Evolutionary conservation across 30 jellyfish, hydroid and myxozoan species (phyloP).

Genomic region (Catostylus mosaicus): DNA sequence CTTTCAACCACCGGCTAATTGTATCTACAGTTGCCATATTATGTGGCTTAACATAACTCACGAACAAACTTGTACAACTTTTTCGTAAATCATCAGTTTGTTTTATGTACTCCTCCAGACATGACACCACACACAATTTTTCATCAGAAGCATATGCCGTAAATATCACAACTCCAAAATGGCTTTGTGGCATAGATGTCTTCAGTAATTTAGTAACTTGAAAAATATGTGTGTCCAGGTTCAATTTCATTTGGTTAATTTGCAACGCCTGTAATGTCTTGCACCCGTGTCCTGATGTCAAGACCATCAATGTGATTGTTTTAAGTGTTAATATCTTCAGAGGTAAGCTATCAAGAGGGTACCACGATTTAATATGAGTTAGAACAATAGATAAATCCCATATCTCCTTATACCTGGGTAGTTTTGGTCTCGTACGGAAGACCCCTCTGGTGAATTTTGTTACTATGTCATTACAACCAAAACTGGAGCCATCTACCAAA

Average conservation of each 20-base stretch:
- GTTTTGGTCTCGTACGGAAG: constrained; percentile 12
- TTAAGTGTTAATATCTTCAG: not conserved
- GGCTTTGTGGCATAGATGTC: not conserved
- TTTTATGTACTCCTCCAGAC: not conserved
- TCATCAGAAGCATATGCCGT: not conserved
- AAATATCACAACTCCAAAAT: not conserved
- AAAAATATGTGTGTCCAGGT: not conserved
- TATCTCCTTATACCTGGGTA: constrained; percentile 16
- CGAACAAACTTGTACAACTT: not conserved
- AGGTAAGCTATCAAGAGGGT: not conserved
- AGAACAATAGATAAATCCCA: constrained; percentile 47
- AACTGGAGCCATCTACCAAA: not conserved
- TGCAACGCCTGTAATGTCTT: constrained; percentile 30
- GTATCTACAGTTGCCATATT: not conserved
- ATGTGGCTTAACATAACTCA: constrained; percentile 8
- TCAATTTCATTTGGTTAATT: constrained; percentile 4
- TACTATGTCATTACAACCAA: constrained; percentile 22
- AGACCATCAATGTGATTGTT: not conserved
- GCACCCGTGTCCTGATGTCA: constrained; percentile 26
- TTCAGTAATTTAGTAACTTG: not conserved
- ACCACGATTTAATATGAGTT: not conserved
- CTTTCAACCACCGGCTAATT: constrained; percentile 9
- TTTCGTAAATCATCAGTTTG: not conserved
- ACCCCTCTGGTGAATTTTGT: constrained; percentile 45
- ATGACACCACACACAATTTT: not conserved